A percentile compares a stretch with the other conserved stretches of the same genome.
phyloP scores from a whole-genome alignment of 2,888 invertebrate species.

The Trisateles emortualis region DNA sequence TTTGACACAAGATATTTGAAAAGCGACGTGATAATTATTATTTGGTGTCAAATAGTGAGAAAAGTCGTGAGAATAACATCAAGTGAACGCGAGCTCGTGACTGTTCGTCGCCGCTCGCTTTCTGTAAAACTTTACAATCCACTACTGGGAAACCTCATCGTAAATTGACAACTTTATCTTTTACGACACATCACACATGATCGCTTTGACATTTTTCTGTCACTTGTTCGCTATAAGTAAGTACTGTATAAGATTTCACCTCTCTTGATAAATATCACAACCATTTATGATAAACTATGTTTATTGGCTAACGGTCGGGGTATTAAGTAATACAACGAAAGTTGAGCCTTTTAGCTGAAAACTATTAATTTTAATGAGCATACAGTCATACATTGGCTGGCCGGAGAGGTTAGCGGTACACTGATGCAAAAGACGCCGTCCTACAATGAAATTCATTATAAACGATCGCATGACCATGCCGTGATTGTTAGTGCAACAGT shows the following conservation, averaged over 20 bases:
- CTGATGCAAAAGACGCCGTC: conserved; percentile 29
- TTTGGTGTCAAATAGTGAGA: conserved; percentile 61
- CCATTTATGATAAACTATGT: conserved; percentile 24
- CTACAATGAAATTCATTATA: conserved; percentile 45
- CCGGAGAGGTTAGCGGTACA: conserved; percentile 30
- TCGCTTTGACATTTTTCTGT: conserved; percentile 39
- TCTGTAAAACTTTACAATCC: conserved; percentile 25
- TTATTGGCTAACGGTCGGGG: conserved; percentile 27
- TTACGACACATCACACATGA: conserved; percentile 36
- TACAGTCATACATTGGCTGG: conserved; percentile 8
- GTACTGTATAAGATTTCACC: conserved; percentile 34
- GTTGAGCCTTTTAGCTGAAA: conserved; percentile 34
- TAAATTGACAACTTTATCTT: conserved; percentile 51
- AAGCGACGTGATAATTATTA: conserved; percentile 59
- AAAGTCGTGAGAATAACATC: conserved; percentile 64
- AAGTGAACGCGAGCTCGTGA: conserved; percentile 53
- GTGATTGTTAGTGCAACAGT: conserved; percentile 42
- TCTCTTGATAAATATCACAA: conserved; percentile 40
- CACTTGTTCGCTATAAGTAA: conserved; percentile 35
- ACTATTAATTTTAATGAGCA: conserved; percentile 45
- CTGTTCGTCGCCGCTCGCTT: conserved; percentile 32
- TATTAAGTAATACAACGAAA: conserved; percentile 23
- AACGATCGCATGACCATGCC: conserved; percentile 41
- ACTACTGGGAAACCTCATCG: conserved; percentile 39
- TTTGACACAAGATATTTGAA: conserved; percentile 54